A percentile compares a stretch with the other conserved stretches of the same genome.
These are phyloP conservation scores for Sparidentex hasta DNA, from an alignment of 2,797 vertebrate genomes.

Conservation along the genomic window DNA sequence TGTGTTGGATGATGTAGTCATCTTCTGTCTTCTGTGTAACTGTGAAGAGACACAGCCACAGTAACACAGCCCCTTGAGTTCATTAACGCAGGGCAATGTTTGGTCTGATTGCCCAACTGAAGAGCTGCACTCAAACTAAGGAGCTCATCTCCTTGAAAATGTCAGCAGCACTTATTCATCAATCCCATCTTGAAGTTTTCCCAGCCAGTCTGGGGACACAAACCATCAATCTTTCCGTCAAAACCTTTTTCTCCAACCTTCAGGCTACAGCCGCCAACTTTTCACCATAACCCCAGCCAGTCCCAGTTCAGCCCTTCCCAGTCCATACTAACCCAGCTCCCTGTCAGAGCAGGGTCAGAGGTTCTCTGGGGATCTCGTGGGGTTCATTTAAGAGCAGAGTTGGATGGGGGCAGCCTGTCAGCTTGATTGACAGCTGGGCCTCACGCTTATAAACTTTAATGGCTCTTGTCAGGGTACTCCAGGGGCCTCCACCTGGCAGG, in stretches of 20 bases:
- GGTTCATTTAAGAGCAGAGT: slow-evolving; percentile 65
- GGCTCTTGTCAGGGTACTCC: slow-evolving; percentile 82
- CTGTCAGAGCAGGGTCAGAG: slow-evolving; percentile 75
- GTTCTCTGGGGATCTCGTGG: slow-evolving; percentile 68
- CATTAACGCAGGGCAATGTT: background rate
- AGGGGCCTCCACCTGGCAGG: slow-evolving; percentile 78
- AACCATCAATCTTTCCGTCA: slow-evolving; percentile 51
- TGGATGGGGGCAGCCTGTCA: slow-evolving; percentile 75
- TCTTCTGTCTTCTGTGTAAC: background rate
- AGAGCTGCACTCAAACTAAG: background rate
- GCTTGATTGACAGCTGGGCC: slow-evolving; percentile 81
- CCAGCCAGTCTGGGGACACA: slow-evolving; percentile 16
- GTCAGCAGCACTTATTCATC: slow-evolving; percentile 35
- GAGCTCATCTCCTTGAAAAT: background rate
- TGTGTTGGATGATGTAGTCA: slow-evolving; percentile 1
- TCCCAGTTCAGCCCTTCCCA: slow-evolving; percentile 17
- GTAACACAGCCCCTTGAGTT: background rate
- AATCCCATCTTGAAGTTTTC: slow-evolving; percentile 29
- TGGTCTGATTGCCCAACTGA: background rate
- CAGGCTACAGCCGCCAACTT: slow-evolving; percentile 26
- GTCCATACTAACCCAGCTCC: slow-evolving; percentile 47
- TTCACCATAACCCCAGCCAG: slow-evolving; percentile 29
- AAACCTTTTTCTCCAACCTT: slow-evolving; percentile 47
- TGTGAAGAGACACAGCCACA: background rate
- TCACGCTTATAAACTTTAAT: slow-evolving; percentile 87